Percentiles rank a stretch among this genome's conserved stretches.
Evolutionary conservation across 2,797 vertebrate species (phyloP).

Genomic region (Danio albolineatus): DNA sequence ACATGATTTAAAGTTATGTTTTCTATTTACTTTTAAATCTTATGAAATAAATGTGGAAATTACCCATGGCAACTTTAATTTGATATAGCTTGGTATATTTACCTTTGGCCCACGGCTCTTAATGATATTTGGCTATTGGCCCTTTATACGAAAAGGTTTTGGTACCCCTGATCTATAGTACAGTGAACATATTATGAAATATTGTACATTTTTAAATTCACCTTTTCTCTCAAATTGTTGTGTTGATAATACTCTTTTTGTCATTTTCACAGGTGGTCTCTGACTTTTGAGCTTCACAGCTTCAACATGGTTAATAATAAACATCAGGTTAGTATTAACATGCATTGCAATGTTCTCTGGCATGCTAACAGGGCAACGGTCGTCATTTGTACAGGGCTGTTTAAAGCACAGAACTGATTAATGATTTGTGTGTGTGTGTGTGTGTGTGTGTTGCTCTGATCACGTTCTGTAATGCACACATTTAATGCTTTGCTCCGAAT

Average conservation of each 20-base stretch:
- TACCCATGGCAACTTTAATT: too few species aligned
- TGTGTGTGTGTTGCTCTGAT: constrained; percentile 16
- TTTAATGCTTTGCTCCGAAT: constrained; percentile 51
- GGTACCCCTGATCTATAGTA: too few species aligned
- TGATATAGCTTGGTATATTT: too few species aligned
- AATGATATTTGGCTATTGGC: too few species aligned
- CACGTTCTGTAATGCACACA: constrained; percentile 51
- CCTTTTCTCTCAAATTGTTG: background rate
- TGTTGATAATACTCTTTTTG: background rate
- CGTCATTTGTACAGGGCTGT: constrained; percentile 23
- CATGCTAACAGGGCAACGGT: constrained; percentile 27
- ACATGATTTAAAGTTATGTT: too few species aligned
- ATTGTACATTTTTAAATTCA: too few species aligned
- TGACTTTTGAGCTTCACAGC: background rate
- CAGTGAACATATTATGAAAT: too few species aligned
- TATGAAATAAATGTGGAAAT: too few species aligned
- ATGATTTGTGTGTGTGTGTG: background rate
- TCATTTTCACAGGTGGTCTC: background rate
- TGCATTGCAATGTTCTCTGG: background rate
- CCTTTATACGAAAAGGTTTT: too few species aligned
- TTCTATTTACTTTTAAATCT: too few species aligned
- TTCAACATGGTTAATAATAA: constrained; percentile 4
- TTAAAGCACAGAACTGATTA: constrained; percentile 31
- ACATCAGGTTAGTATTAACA: constrained; percentile 11
- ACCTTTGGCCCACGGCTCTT: too few species aligned